Conservation (phyloP, 2,113 vertebrate genomes). For the Varanus salvator region DNA sequence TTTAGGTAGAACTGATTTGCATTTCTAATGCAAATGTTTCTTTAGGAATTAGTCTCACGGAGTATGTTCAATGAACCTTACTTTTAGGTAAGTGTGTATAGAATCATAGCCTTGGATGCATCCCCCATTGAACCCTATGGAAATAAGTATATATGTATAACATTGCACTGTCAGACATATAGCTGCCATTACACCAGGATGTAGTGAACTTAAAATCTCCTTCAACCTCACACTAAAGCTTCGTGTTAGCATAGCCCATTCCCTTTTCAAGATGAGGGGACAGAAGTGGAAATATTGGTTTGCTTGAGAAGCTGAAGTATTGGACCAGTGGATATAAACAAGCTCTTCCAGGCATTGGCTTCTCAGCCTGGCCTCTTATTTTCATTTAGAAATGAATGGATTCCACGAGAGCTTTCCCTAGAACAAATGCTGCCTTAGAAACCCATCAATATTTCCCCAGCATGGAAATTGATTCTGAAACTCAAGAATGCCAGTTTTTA, state of each 20-base stretch:
- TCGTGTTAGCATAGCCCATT: fast-evolving
- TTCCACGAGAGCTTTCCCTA: neutral
- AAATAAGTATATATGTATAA: neutral
- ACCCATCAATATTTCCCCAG: neutral
- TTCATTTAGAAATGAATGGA: neutral
- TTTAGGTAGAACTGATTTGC: neutral
- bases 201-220: neutral
- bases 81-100: neutral
- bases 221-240: fast-evolving
- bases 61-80: no score
- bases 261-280: fast-evolving
- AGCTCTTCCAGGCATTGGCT: neutral
- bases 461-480: neutral
- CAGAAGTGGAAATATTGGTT: neutral
- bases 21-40: neutral
- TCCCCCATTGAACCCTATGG: neutral
- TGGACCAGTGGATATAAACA: neutral
- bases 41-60: neutral
- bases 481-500: neutral
- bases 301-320: no score
- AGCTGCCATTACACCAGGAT: neutral
- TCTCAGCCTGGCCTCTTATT: neutral
- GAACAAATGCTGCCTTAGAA: neutral
- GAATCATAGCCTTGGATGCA: neutral
- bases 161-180: neutral